Evolutionary conservation across 2,113 vertebrate species (phyloP).

Genomic region (Coptodon bakossiorum): DNA sequence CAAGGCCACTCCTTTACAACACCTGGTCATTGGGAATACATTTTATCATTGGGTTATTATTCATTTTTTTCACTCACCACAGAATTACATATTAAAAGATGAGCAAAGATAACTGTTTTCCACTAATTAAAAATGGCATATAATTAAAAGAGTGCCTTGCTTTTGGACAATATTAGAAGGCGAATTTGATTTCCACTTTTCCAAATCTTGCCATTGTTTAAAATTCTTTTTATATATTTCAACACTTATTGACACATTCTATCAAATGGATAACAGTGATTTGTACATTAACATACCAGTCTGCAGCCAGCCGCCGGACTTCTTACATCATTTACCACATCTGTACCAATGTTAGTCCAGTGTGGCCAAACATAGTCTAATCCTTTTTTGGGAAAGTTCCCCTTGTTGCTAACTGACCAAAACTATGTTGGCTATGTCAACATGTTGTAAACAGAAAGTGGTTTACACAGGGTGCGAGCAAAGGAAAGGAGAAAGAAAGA

Average conservation of each 20-base stretch:
- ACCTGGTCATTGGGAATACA: background rate
- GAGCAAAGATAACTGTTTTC: background rate
- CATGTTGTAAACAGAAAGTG: slow-evolving; percentile 28
- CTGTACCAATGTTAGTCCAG: background rate
- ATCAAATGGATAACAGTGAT: background rate
- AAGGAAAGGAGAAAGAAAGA: background rate
- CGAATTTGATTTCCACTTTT: background rate
- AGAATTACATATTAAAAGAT: background rate
- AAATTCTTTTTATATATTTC: background rate
- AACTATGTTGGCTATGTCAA: slow-evolving; percentile 36
- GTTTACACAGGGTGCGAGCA: background rate
- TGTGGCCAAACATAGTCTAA: background rate
- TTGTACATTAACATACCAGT: background rate
- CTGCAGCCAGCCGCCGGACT: background rate
- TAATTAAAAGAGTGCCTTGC: background rate
- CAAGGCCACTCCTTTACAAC: background rate
- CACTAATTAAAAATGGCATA: rapidly evolving
- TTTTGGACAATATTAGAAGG: background rate
- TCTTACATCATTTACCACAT: slow-evolving; percentile 7
- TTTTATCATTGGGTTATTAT: background rate
- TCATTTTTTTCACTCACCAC: background rate
- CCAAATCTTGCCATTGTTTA: background rate
- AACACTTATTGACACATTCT: background rate
- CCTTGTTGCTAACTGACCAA: background rate
- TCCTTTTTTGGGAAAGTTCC: slow-evolving; percentile 42